Evolutionary conservation across 1,140 invertebrate species (phyloP).

Genomic region (Panagrolaimus sp.): DNA sequence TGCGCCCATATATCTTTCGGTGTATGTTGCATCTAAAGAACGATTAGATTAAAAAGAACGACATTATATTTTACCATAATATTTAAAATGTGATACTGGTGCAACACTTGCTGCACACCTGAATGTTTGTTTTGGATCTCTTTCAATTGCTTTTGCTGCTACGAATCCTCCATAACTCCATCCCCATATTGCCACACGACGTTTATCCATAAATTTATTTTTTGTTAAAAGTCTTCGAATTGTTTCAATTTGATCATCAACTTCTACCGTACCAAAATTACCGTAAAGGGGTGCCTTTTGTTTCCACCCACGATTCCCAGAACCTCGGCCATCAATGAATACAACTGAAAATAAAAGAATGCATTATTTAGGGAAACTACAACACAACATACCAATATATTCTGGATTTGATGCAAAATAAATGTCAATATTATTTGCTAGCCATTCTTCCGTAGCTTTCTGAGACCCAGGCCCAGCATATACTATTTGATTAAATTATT

Average conservation of each 20-base stretch:
- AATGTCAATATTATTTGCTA: slow-evolving; percentile 32
- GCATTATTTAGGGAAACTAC: slow-evolving; percentile 6
- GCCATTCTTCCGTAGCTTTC: slow-evolving; percentile 42
- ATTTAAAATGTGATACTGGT: slow-evolving; percentile 53
- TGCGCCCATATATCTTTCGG: slow-evolving; percentile 57
- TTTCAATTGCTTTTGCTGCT: slow-evolving; percentile 38
- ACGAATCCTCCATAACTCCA: slow-evolving; percentile 57
- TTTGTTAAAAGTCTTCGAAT: slow-evolving; percentile 5
- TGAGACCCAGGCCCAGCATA: too few relatives aligned
- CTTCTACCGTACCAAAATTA: slow-evolving; percentile 54
- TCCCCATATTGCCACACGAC: slow-evolving; percentile 50
- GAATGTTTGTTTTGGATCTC: slow-evolving; percentile 44
- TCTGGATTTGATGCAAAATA: slow-evolving; percentile 37
- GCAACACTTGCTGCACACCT: slow-evolving; percentile 53
- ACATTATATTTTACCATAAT: slow-evolving; percentile 46
- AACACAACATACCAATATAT: background rate
- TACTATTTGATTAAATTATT: too few relatives aligned
- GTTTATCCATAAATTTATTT: slow-evolving; percentile 39
- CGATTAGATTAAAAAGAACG: too few relatives aligned
- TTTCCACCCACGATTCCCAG: slow-evolving; percentile 47
- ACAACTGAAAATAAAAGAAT: slow-evolving; percentile 41
- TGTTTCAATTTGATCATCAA: slow-evolving; percentile 51
- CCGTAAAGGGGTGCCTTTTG: slow-evolving; percentile 50
- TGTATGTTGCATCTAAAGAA: too few relatives aligned
- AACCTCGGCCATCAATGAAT: slow-evolving; percentile 52